Conservation (phyloP, 2,113 vertebrate species). For the Strix uralensis region DNA sequence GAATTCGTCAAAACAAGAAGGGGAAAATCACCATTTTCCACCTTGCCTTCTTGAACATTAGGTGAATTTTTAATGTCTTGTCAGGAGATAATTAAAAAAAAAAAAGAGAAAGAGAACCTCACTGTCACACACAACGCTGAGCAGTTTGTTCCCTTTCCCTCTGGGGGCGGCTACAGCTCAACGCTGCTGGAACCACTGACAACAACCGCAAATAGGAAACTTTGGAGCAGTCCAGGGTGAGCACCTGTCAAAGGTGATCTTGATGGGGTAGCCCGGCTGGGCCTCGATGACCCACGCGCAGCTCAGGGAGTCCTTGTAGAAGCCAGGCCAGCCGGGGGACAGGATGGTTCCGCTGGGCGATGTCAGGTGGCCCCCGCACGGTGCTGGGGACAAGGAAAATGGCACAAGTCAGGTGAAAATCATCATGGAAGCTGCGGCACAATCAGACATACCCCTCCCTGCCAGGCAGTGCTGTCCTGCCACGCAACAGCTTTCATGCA, state of each 20-base stretch:
- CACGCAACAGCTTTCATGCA: accelerated
- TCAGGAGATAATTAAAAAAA: neutral
- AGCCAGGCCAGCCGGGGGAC: slow-evolving; percentile 96
- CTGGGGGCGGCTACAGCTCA: neutral
- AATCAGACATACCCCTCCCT: accelerated
- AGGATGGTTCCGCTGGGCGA: slow-evolving; percentile 94
- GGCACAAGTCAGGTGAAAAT: neutral
- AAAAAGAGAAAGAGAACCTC: neutral
- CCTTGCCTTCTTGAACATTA: neutral
- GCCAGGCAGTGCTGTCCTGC: neutral
- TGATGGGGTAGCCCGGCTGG: slow-evolving; percentile 96
- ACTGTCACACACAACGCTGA: accelerated
- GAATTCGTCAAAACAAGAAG: neutral
- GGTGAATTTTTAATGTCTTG: neutral
- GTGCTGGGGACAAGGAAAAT: slow-evolving; percentile 74
- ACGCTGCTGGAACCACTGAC: accelerated
- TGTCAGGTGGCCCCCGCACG: slow-evolving; percentile 94
- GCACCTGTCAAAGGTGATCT: slow-evolving; percentile 98
- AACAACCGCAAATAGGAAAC: accelerated
- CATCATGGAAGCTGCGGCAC: accelerated
- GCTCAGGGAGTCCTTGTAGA: slow-evolving; percentile 98
- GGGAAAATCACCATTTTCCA: neutral
- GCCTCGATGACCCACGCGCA: slow-evolving; percentile 98
- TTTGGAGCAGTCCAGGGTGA: neutral
- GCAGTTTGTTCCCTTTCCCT: accelerated